A percentile compares a stretch with the other conserved stretches of the same genome.
Conservation (phyloP, 2,113 vertebrate species). For the Podarcis muralis region DNA sequence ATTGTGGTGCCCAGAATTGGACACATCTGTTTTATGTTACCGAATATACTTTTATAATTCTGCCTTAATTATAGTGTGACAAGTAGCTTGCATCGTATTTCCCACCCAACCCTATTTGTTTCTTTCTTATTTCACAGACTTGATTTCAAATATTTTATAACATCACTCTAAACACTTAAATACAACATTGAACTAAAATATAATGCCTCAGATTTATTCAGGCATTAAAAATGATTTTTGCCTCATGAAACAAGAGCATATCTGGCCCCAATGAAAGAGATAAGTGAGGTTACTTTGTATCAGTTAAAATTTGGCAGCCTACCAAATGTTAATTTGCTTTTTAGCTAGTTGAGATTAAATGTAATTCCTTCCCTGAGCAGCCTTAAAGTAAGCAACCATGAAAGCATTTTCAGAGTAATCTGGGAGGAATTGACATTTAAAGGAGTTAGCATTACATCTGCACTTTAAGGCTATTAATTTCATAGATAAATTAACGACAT, state of each 20-base stretch:
- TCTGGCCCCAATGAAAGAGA: constrained; percentile 65
- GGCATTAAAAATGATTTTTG: constrained; percentile 63
- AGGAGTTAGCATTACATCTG: constrained; percentile 77
- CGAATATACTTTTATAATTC: neutral
- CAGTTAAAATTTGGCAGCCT: constrained; percentile 84
- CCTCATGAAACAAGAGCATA: constrained; percentile 78
- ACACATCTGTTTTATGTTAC: constrained; percentile 5
- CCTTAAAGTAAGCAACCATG: constrained; percentile 82
- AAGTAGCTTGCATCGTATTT: neutral
- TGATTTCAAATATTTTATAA: constrained; percentile 26
- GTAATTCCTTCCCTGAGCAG: constrained; percentile 85
- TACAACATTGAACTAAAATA: constrained; percentile 29
- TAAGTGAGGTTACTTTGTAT: constrained; percentile 81
- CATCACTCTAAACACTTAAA: constrained; percentile 43
- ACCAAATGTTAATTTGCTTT: constrained; percentile 89
- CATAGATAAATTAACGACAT: constrained; percentile 76
- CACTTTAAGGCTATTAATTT: constrained; percentile 80
- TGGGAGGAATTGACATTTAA: constrained; percentile 81
- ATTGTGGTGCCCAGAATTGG: no score
- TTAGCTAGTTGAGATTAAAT: constrained; percentile 88
- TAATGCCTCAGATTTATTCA: constrained; percentile 45
- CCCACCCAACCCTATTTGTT: constrained; percentile 3
- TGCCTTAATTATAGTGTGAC: neutral
- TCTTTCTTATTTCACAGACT: constrained; percentile 18
- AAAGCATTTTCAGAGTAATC: constrained; percentile 81